Base-by-base conservation (phyloP, 2,797 vertebrate genomes). In the Leucoraja ocellata region DNA sequence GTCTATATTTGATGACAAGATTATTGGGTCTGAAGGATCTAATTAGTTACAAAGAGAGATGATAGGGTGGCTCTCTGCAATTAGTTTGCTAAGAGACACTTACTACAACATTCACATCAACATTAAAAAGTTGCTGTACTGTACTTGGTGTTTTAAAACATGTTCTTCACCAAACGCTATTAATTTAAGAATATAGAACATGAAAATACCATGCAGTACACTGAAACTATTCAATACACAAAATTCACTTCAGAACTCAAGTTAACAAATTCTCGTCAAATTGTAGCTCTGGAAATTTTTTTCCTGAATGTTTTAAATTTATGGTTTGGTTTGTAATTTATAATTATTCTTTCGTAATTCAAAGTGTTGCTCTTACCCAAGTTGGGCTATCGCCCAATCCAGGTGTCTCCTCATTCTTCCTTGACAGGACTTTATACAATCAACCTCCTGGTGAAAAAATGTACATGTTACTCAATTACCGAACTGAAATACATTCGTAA, bases 381-480 rank as follows among this genome's bases (percentile, higher is more conserved):
- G 97, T 94, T 99, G 98, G 90, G 97, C 95, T 0, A 96, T 95
- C 10, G 97, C 97, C 94, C 96, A 96, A 74, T 98, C 97, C 95
- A 99, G 95, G 94, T 97, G 95, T 61, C 95, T 95, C 95, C 96
- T 97, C 96, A 99, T 97, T 94, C 96, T 97, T 94, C 98, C 98
- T 95, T 98, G 98, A 95, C 98, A 98, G 0, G 97, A 98, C 95
- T 96, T 97, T 95, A 98, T 97, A 94, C 95, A 93, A 76, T 98
- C 97, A 90, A 98, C 96, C 95, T 99, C 98, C 99, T 99, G 71
- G 94, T 94, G 93, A 76, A 93, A 93, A 80, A 93, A 13, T 58
- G 74, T 63, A 76, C 10, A 76, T 76, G 28, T 92, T 54, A 46
- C 23, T 93, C 63, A 36, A 93, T 71, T 16, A 94, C 74, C 83